phyloP scores from a whole-genome alignment of 2,797 vertebrate genomes.

The Podargus strigoides region DNA sequence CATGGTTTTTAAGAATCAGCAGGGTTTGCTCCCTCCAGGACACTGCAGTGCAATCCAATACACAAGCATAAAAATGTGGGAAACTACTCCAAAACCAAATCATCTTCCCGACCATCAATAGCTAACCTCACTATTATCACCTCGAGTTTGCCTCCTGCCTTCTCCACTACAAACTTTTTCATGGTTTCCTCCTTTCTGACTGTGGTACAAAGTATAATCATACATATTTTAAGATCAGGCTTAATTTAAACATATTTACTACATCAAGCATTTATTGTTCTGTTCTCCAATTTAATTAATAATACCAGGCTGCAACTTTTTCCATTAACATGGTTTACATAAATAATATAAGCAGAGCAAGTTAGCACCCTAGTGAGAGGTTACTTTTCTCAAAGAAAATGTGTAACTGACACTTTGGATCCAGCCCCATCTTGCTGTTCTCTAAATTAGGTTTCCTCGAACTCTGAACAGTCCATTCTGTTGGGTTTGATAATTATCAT shows the following conservation, averaged over 20 bases:
- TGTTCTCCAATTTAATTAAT: background rate
- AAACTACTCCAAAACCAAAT: background rate
- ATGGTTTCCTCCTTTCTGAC: background rate
- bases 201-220: background rate
- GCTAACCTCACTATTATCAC: background rate
- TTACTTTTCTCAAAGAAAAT: too few relatives aligned
- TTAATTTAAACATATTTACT: background rate
- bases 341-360: background rate
- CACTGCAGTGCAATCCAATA: background rate
- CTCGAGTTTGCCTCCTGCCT: background rate
- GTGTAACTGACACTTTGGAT: too few relatives aligned
- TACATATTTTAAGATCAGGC: background rate
- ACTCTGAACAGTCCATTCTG: too few relatives aligned
- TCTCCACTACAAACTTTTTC: background rate
- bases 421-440: too few relatives aligned
- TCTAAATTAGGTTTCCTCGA: too few relatives aligned
- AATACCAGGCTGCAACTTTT: background rate
- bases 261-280: background rate
- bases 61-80: background rate
- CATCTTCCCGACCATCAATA: background rate
- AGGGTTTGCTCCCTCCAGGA: background rate
- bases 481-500: too few relatives aligned
- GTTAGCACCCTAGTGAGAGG: background rate
- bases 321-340: background rate
- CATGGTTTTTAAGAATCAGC: background rate